Conservation (phyloP, 2,888 invertebrate genomes). For the Aspidapion aeneum region DNA sequence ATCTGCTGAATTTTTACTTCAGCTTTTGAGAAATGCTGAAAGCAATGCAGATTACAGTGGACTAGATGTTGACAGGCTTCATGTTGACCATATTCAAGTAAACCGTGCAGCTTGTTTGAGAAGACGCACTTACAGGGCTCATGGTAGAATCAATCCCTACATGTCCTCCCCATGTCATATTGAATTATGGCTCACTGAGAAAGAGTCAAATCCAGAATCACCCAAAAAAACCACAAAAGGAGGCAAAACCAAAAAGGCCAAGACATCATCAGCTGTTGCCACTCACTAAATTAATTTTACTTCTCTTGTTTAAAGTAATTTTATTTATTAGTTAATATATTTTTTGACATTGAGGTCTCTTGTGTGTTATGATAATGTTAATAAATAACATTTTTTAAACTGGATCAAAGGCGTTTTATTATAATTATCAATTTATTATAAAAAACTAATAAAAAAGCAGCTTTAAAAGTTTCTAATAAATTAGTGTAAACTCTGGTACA, state of each 20-base stretch:
- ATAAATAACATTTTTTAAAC: no score
- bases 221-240: slow-evolving; percentile 85
- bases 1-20: slow-evolving; percentile 96
- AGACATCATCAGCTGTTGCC: slow-evolving; percentile 13
- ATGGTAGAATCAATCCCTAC: slow-evolving; percentile 98
- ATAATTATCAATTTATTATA: no score
- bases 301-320: no score
- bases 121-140: slow-evolving; percentile 96
- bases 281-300: slow-evolving; percentile 16
- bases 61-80: not conserved
- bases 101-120: not conserved
- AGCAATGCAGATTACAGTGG: not conserved
- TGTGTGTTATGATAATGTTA: no score
- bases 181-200: slow-evolving; percentile 94
- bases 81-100: not conserved
- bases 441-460: no score
- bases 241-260: not conserved
- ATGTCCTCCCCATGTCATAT: slow-evolving; percentile 99
- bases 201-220: slow-evolving; percentile 86
- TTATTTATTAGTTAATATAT: no score
- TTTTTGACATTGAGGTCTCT: no score
- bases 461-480: no score
- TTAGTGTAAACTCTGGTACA: no score
- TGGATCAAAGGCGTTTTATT: no score
- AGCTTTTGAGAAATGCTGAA: slow-evolving; percentile 72